phyloP scores from a whole-genome alignment of 2,797 vertebrate species.

The Gallinago solitaria region DNA sequence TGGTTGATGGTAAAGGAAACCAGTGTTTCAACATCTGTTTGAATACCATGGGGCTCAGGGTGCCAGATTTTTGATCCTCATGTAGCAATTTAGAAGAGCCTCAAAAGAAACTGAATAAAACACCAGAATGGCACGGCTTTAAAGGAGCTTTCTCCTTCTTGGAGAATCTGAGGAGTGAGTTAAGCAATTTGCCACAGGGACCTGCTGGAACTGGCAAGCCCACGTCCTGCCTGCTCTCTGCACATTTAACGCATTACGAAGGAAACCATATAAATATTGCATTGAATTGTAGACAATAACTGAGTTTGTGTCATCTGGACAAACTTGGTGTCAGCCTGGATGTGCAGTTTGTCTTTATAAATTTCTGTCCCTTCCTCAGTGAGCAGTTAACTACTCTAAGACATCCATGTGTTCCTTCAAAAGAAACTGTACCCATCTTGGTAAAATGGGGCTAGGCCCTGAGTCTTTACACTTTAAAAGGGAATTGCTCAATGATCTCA shows the following conservation, averaged over 20 bases:
- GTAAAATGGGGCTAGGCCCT: not conserved
- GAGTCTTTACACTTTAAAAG: not conserved
- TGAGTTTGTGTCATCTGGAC: not conserved
- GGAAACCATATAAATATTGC: not conserved
- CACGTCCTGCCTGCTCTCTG: not conserved
- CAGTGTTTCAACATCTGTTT: not conserved
- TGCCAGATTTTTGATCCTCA: not conserved
- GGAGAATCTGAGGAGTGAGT: not conserved
- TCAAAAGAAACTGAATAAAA: not conserved
- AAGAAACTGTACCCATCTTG: not conserved
- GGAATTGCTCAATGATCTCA: not conserved
- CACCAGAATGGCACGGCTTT: accelerated
- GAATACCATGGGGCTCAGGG: not conserved
- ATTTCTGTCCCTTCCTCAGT: not conserved
- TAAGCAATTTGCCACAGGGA: not conserved
- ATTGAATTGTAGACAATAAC: not conserved
- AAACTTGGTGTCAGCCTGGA: not conserved
- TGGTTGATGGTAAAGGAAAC: not conserved
- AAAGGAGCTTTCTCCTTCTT: not conserved
- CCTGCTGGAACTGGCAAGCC: not conserved
- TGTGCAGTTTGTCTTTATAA: not conserved
- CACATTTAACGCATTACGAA: not conserved
- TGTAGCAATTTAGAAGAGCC: not conserved
- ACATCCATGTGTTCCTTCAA: not conserved
- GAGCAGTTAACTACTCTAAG: not conserved